Base-by-base conservation (phyloP, 2,888 invertebrate species). In the Galeruca laticollis region DNA sequence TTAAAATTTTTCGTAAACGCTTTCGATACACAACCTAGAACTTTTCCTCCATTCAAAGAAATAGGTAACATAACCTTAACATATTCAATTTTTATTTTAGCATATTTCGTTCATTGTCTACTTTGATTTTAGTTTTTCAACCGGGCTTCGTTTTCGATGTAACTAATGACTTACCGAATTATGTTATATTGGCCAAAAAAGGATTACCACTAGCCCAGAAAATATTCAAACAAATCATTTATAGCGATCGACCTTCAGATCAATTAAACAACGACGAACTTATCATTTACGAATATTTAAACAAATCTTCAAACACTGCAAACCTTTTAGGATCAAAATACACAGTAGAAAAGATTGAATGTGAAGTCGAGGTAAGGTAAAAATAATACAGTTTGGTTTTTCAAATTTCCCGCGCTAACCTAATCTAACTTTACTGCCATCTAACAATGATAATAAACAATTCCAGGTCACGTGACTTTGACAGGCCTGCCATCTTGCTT, bases 91-190 rank as follows among this genome's bases (percentile, higher is more conserved):
- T 40, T 35, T 10, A 11, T 13, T 5, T 18, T 18, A 5, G 5
- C 18, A 11, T 21, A 15, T 9, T 49, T 6, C 3, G 15, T 15
- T 18, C 15, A 47, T 20, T 31, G 15, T n/a, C 56, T 43, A 33
- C 20, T 18, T 62, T n/a, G 47, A 52, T 67, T 70, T 37, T 26
- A 72, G 72, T 63, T 11, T 66, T 54, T 2, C 72, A 69, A 5
- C 72, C 72, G 4, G 69, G 69, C 33, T 72, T 69, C 47, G 18
- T 62, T 18, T 20, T 61, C 37, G 69, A 56, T 2, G 35, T 62
- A 43, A 51, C 66, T 0, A 21, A 37, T 31, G 59, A 69, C 10
- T 15, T 72, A n/a, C 69, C 72, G 2, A 13, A 21, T 2, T 62
- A 69, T 31, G 52, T 69, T 9, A 49, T 37, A 52, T 21, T 68